A percentile compares a stretch with the other conserved stretches of the same genome.
These are phyloP conservation scores for Pseudorasbora parva DNA, from an alignment of 2,113 vertebrate species.

Conservation along the genomic window DNA sequence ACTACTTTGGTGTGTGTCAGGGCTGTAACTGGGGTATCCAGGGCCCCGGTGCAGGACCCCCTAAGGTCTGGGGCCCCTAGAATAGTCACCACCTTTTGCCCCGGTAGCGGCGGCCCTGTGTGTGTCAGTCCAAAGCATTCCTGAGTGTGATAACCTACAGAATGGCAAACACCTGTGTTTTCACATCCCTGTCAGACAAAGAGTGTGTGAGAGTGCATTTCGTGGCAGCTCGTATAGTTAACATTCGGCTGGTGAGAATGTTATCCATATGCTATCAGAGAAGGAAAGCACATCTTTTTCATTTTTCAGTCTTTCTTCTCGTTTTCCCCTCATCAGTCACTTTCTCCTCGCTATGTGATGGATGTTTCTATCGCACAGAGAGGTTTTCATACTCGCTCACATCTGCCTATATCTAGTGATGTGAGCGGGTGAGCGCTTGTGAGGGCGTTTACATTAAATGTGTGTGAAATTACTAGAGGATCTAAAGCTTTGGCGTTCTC, in stretches of 20 bases:
- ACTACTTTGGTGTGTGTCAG: not conserved
- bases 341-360: slow-evolving; percentile 34
- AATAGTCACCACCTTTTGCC: too few species aligned
- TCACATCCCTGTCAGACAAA: not conserved
- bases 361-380: slow-evolving; percentile 44
- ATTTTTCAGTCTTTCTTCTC: slow-evolving; percentile 45
- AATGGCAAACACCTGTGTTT: slow-evolving; percentile 38
- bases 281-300: slow-evolving; percentile 49
- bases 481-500: slow-evolving; percentile 37
- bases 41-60: too few species aligned
- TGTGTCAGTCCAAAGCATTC: not conserved
- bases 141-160: slow-evolving; percentile 1
- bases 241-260: slow-evolving; percentile 41
- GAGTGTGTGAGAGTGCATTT: not conserved
- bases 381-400: slow-evolving; percentile 21
- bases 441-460: slow-evolving; percentile 47
- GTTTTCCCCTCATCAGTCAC: slow-evolving; percentile 34
- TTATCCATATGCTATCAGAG: slow-evolving; percentile 53
- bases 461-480: slow-evolving; percentile 52
- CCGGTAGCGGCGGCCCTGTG: not conserved
- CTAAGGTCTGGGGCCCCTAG: too few species aligned
- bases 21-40: too few species aligned
- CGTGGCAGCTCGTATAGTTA: not conserved
- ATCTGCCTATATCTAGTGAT: slow-evolving; percentile 11
- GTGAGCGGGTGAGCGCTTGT: slow-evolving; percentile 34